phyloP scores from a whole-genome alignment of 2,797 vertebrate species.

The Peromyscus eremicus region DNA sequence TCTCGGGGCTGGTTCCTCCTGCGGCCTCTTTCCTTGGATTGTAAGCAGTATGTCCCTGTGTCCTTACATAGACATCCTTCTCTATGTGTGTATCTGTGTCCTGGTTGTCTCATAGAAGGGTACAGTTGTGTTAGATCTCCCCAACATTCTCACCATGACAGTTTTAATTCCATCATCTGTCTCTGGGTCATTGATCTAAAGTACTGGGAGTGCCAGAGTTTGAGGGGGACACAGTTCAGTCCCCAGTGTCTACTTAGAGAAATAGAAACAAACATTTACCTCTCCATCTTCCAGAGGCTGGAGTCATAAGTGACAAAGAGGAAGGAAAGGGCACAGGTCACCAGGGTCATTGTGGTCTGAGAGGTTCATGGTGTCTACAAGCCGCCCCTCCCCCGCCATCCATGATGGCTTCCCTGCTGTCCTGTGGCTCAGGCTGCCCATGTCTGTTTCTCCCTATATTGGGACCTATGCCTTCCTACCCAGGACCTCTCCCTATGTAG shows the following conservation, averaged over 20 bases:
- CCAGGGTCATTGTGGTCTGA: not conserved
- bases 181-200: not conserved
- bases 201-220: not conserved
- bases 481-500: not conserved
- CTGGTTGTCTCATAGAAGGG: not conserved
- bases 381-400: not conserved
- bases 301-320: not conserved
- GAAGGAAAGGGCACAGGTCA: no score
- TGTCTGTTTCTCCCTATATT: no score
- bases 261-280: no score
- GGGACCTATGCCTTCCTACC: not conserved
- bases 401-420: not conserved
- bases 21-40: not conserved
- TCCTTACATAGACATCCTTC: not conserved
- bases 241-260: not conserved
- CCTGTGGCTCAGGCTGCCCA: not conserved
- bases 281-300: not conserved
- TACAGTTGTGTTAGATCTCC: not conserved
- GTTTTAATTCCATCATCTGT: not conserved
- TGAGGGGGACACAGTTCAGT: not conserved
- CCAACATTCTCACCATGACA: not conserved
- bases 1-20: not conserved
- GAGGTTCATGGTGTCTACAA: not conserved
- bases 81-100: not conserved
- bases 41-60: not conserved